A percentile compares a stretch with the other conserved stretches of the same genome.
Conservation (phyloP, 2,113 vertebrate genomes). For the Falco punctatus region DNA sequence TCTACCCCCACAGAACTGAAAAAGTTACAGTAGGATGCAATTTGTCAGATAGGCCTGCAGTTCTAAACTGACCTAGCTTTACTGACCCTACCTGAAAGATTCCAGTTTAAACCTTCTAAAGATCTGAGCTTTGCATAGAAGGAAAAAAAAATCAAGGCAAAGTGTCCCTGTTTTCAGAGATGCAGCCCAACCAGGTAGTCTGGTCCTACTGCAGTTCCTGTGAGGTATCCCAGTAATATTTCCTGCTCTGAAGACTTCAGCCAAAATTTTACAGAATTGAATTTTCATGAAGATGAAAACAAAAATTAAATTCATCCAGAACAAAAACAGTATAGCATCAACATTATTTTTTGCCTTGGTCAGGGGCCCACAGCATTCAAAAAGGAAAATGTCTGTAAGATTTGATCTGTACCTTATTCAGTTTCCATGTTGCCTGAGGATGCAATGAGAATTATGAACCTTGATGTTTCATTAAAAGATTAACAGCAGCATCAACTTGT, state of each 20-base stretch:
- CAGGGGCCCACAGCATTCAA: neutral
- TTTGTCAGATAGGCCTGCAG: neutral
- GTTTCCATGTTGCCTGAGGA: neutral
- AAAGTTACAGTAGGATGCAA: neutral
- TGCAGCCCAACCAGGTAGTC: neutral
- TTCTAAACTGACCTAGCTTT: neutral
- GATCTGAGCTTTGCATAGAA: neutral
- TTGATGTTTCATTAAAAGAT: conserved; percentile 27
- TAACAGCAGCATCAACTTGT: neutral
- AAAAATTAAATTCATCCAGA: neutral
- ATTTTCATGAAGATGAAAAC: neutral
- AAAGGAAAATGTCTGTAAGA: neutral
- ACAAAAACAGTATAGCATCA: neutral
- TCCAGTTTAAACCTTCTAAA: neutral
- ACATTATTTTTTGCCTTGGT: neutral
- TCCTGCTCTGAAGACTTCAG: neutral
- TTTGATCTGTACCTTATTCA: neutral
- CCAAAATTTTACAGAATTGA: neutral
- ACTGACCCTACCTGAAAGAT: neutral
- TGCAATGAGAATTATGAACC: neutral
- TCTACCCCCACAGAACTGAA: neutral
- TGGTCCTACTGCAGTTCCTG: neutral
- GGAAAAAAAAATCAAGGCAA: neutral
- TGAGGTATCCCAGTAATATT: neutral
- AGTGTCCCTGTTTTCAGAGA: neutral